These are phyloP conservation scores for Saimiri boliviensis DNA, from an alignment of 2,113 vertebrate species.

Conservation along the genomic window DNA sequence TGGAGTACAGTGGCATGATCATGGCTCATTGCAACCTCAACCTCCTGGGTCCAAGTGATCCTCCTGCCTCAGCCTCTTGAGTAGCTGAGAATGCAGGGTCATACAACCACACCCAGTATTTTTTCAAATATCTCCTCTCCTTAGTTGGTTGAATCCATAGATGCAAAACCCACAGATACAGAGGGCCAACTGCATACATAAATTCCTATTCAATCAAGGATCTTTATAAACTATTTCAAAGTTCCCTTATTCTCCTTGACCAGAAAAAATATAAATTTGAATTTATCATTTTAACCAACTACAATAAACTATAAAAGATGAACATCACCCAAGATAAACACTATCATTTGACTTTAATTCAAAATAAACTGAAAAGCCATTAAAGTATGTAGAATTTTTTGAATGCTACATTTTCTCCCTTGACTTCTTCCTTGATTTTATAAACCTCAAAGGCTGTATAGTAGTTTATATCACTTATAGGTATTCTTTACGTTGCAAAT, in stretches of 20 bases:
- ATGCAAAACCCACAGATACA: not conserved
- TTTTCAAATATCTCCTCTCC: not conserved
- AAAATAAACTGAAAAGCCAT: constrained; percentile 32
- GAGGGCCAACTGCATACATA: not conserved
- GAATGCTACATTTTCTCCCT: constrained; percentile 12
- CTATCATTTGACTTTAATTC: constrained; percentile 44
- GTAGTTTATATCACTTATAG: constrained; percentile 10
- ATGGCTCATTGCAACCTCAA: not conserved
- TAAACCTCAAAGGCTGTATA: not conserved
- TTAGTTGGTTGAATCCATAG: not conserved
- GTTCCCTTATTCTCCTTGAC: constrained; percentile 4
- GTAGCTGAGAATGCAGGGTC: not conserved
- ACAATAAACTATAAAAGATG: constrained; percentile 47
- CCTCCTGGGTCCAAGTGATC: not conserved
- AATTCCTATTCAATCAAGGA: constrained; percentile 6
- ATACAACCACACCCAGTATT: not conserved
- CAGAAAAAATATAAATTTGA: constrained; percentile 35
- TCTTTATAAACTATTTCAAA: constrained; percentile 30
- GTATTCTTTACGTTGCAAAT: constrained; percentile 33
- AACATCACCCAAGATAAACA: not conserved
- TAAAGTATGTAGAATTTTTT: constrained; percentile 32
- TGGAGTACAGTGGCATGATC: not conserved
- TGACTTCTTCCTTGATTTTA: not conserved
- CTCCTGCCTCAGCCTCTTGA: not conserved
- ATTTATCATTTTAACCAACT: constrained; percentile 49